phyloP scores from a whole-genome alignment of 2,797 vertebrate species.

The Hephaestus fuliginosus region DNA sequence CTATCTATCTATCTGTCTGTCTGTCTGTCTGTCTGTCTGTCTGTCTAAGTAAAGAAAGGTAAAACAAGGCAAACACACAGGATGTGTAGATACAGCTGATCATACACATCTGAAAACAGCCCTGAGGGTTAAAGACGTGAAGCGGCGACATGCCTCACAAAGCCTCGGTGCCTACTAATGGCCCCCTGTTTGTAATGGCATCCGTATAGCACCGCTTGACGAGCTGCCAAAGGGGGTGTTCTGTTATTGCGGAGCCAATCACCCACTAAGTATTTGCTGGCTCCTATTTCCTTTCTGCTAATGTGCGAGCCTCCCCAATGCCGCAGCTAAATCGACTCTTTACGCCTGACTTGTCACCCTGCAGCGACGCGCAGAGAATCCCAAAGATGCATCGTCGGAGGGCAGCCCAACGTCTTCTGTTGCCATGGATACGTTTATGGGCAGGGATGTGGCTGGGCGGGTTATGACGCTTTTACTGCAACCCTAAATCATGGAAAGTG shows the following conservation, averaged over 20 bases:
- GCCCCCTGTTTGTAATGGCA: conserved; percentile 81
- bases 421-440: conserved; percentile 76
- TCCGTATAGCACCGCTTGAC: conserved; percentile 78
- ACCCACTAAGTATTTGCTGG: conserved; percentile 84
- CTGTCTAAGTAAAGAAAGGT: no score
- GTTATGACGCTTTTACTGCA: conserved; percentile 73
- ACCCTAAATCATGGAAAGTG: conserved; percentile 75
- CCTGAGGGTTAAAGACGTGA: conserved; percentile 53
- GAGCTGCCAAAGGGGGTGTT: conserved; percentile 82
- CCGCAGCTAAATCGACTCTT: conserved; percentile 83
- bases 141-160: conserved; percentile 74
- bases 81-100: conserved; percentile 48
- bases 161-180: conserved; percentile 76
- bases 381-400: conserved; percentile 73
- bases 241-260: conserved; percentile 86
- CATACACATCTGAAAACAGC: conserved; percentile 55
- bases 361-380: conserved; percentile 75
- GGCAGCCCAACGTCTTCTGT: conserved; percentile 65
- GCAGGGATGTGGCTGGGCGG: conserved; percentile 61
- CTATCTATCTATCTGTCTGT: conserved; percentile 14
- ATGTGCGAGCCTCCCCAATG: conserved; percentile 81
- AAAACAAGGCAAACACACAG: conserved; percentile 6
- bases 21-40: background rate
- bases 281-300: conserved; percentile 82
- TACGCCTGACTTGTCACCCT: conserved; percentile 82